Percentiles rank a stretch among this genome's conserved stretches.
Conservation (phyloP, 2,888 invertebrate species). For the Polylopha cassiicola region DNA sequence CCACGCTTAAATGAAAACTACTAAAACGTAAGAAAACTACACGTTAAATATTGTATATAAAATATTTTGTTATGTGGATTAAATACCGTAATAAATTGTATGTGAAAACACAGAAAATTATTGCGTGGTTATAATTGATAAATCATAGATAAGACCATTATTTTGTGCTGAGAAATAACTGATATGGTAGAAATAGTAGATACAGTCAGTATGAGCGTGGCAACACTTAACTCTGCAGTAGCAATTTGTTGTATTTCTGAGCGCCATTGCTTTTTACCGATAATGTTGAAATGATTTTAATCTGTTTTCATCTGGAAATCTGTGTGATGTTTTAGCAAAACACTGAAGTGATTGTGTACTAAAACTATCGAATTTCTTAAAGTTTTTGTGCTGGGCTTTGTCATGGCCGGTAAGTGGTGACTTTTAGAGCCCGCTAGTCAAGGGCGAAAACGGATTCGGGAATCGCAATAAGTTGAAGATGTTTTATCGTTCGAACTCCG, state of each 20-base stretch:
- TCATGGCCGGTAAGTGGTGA: slow-evolving; percentile 89
- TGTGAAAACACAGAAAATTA: no score
- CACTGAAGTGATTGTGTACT: slow-evolving; percentile 72
- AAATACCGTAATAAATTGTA: no score
- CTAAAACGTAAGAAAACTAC: slow-evolving; percentile 29
- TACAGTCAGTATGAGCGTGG: slow-evolving; percentile 38
- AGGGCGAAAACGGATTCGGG: slow-evolving; percentile 77
- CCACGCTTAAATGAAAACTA: slow-evolving; percentile 28
- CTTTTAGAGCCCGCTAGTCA: slow-evolving; percentile 76
- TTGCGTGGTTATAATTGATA: no score
- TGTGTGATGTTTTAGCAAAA: slow-evolving; percentile 76
- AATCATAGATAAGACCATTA: no score
- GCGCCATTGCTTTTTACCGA: slow-evolving; percentile 77
- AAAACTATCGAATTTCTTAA: slow-evolving; percentile 73
- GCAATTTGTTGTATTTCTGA: slow-evolving; percentile 72
- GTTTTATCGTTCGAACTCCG: slow-evolving; percentile 78
- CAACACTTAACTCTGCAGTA: slow-evolving; percentile 68
- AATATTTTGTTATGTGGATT: no score
- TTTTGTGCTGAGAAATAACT: no score
- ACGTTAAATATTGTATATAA: no score
- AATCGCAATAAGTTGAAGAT: slow-evolving; percentile 77
- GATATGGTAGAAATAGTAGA: slow-evolving; percentile 34
- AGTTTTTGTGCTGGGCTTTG: slow-evolving; percentile 80
- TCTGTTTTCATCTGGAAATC: slow-evolving; percentile 77
- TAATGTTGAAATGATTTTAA: slow-evolving; percentile 78